Conservation (phyloP, 1,140 invertebrate genomes). For the Ceratoteleas bidentatus region DNA sequence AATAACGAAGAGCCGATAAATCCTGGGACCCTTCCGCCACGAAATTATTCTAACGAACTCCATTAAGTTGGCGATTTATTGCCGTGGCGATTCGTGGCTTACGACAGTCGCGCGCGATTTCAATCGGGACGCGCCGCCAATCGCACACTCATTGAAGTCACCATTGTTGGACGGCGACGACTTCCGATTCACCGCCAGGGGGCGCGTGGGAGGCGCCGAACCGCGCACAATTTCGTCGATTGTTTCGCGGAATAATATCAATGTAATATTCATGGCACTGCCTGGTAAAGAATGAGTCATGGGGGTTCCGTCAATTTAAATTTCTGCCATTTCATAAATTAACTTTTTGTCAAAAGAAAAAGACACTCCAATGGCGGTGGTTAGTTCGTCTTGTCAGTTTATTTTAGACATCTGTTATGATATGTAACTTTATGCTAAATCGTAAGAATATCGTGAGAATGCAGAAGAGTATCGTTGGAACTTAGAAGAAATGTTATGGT, state of each 20-base stretch:
- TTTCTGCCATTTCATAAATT: no score
- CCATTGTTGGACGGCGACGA: slow-evolving; percentile 36
- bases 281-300: slow-evolving; percentile 20
- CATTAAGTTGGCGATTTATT: slow-evolving; percentile 41
- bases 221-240: slow-evolving; percentile 36
- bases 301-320: background rate
- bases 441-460: no score
- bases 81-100: slow-evolving; percentile 12
- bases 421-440: background rate
- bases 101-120: slow-evolving; percentile 63
- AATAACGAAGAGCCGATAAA: slow-evolving; percentile 18
- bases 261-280: slow-evolving; percentile 35
- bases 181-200: slow-evolving; percentile 43
- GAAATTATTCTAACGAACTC: slow-evolving; percentile 42
- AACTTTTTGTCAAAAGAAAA: no score
- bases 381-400: background rate
- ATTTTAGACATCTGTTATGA: background rate
- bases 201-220: slow-evolving; percentile 31
- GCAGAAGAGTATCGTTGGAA: no score
- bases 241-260: slow-evolving; percentile 48
- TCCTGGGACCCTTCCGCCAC: background rate
- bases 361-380: background rate
- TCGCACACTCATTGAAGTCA: slow-evolving; percentile 44
- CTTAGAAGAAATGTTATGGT: no score
- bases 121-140: slow-evolving; percentile 14